Conservation (phyloP, 2,888 invertebrate species). For the Hyposoter didymator region DNA sequence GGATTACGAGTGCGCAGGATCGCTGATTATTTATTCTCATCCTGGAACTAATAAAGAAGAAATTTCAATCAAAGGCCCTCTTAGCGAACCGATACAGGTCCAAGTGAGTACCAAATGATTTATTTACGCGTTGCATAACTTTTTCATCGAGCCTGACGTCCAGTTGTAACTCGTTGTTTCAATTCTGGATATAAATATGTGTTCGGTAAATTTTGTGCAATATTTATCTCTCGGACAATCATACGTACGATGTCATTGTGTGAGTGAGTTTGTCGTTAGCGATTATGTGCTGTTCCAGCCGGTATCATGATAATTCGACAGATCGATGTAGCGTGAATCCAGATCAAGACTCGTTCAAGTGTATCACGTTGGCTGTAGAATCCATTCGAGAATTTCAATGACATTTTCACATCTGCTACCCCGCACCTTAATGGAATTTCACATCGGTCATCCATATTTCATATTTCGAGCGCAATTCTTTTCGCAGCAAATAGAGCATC, state of each 20-base stretch:
- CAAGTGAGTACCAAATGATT: constrained; percentile 86
- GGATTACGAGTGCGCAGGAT: constrained; percentile 93
- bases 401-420: constrained; percentile 29
- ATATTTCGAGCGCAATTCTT: constrained; percentile 1
- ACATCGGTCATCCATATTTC: constrained; percentile 7
- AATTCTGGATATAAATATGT: background rate
- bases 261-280: background rate
- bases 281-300: constrained; percentile 7
- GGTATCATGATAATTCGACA: constrained; percentile 36
- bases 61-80: constrained; percentile 92
- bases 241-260: constrained; percentile 2
- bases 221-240: constrained; percentile 41
- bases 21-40: constrained; percentile 90
- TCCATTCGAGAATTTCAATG: constrained; percentile 42
- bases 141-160: background rate
- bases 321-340: constrained; percentile 49
- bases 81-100: constrained; percentile 91
- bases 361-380: constrained; percentile 15
- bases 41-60: constrained; percentile 92
- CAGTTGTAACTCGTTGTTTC: background rate
- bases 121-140: background rate
- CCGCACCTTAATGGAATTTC: background rate
- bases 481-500: background rate
- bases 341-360: constrained; percentile 21
- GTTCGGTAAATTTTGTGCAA: constrained; percentile 7